Evolutionary conservation across 2,888 invertebrate genomes (phyloP).

Genomic region (Auanema freiburgensis): DNA sequence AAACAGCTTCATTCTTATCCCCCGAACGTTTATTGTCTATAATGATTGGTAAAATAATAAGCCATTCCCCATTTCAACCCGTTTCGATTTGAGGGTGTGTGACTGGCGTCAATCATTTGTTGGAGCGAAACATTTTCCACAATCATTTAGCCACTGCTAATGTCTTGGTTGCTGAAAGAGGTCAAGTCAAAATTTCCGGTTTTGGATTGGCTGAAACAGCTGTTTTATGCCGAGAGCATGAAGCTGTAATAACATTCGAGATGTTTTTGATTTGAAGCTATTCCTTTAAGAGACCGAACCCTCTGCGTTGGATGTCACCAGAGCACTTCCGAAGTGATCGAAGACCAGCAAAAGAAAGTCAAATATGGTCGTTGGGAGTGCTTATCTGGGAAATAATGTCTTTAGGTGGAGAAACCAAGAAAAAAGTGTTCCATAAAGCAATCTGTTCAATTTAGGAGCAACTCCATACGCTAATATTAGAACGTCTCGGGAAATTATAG

Average conservation of each 20-base stretch:
- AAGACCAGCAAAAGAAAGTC: not conserved
- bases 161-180: conserved; percentile 34
- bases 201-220: conserved; percentile 33
- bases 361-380: conserved; percentile 3
- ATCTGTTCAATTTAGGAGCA: not conserved
- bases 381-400: not conserved
- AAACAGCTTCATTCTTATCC: conserved; percentile 34
- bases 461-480: not conserved
- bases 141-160: conserved; percentile 28
- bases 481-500: not conserved
- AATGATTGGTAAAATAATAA: conserved; percentile 19
- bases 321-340: conserved; percentile 22
- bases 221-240: not conserved
- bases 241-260: not conserved
- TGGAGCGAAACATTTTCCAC: conserved; percentile 25
- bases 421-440: not conserved
- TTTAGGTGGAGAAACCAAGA: not conserved
- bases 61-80: not conserved
- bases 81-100: conserved; percentile 20
- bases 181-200: conserved; percentile 33
- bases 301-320: conserved; percentile 32
- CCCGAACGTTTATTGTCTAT: conserved; percentile 32
- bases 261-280: not conserved
- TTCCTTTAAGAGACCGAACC: conserved; percentile 22
- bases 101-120: conserved; percentile 28